Base-by-base conservation (phyloP, 2,797 vertebrate genomes). In the Esox masquinongy region DNA sequence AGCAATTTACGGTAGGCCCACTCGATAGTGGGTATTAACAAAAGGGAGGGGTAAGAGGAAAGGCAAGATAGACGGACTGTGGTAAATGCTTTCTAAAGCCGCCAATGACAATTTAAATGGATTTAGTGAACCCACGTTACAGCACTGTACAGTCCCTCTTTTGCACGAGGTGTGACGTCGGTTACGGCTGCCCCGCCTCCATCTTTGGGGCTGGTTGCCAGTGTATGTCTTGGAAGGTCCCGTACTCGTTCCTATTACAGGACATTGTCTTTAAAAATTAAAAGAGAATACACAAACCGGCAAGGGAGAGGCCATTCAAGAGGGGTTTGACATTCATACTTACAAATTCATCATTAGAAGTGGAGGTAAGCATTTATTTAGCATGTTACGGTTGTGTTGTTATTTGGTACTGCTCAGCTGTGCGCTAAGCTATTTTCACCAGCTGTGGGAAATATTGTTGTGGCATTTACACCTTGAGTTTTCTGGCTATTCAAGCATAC, bases 281-380 rank as follows among this genome's bases (percentile, higher is more conserved):
- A 72, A 74, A 50, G 76, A 59, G 56, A 36, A 78, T 50, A 34
- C 49, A 79, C 16, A 69, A 75, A 74, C 22, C 34, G 61, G 76
- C 15, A 56, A 69, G 43, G 70, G 69, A 5, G 73, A 76, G 49
- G 24, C 63, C 47, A 59, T 50, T 63, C 53, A 11, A 22, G 70
- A 29, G 76, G 80, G 76, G 79, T 68, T 68, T 78, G 68, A 84
- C 78, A 76, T 87, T 82, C 79, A 78, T 75, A 87, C 82, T 88
- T 80, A 77, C 74, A 74, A 84, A 77, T 87, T 64, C 17, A 47
- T 83, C 74, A 67, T 17, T 69, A 72, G 71, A 82, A 81, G 87
- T 84, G 83, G 86, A 94, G 93, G 93, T 94, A 92, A 88, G 92
- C 77, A 82, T 73, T 83, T 47, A 74, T 76, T 16, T n/a, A 29